phyloP scores from a whole-genome alignment of 1,140 invertebrate genomes.

The Hylaeus volcanicus region DNA sequence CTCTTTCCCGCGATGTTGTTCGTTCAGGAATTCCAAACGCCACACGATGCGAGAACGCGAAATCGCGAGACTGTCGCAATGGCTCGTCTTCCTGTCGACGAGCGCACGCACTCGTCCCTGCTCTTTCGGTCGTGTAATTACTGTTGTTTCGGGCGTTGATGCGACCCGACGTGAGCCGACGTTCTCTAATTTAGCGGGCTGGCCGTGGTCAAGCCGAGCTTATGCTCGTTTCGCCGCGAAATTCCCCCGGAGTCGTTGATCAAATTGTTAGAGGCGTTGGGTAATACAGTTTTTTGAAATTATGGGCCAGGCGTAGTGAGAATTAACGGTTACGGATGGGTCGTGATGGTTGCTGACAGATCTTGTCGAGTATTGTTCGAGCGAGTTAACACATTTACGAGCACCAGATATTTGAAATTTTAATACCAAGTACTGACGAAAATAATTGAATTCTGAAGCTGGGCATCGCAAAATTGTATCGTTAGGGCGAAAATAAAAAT shows the following conservation, averaged over 20 bases:
- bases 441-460: too few relatives aligned
- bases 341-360: too few relatives aligned
- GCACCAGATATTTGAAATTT: too few relatives aligned
- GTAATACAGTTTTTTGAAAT: too few relatives aligned
- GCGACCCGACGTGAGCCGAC: not conserved
- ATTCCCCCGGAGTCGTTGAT: not conserved
- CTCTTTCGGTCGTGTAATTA: slow-evolving; percentile 39
- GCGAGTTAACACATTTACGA: too few relatives aligned
- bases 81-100: not conserved
- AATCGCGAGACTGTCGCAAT: not conserved
- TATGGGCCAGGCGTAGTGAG: too few relatives aligned
- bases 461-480: too few relatives aligned
- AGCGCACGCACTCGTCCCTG: not conserved
- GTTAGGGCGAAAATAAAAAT: too few relatives aligned
- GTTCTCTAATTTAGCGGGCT: not conserved
- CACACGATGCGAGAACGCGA: not conserved
- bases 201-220: not conserved
- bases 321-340: too few relatives aligned
- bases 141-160: not conserved
- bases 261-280: too few relatives aligned
- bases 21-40: not conserved
- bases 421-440: too few relatives aligned
- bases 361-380: too few relatives aligned
- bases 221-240: not conserved
- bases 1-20: not conserved